Conservation (phyloP, 2,113 vertebrate genomes). For the Polyodon spathula region DNA sequence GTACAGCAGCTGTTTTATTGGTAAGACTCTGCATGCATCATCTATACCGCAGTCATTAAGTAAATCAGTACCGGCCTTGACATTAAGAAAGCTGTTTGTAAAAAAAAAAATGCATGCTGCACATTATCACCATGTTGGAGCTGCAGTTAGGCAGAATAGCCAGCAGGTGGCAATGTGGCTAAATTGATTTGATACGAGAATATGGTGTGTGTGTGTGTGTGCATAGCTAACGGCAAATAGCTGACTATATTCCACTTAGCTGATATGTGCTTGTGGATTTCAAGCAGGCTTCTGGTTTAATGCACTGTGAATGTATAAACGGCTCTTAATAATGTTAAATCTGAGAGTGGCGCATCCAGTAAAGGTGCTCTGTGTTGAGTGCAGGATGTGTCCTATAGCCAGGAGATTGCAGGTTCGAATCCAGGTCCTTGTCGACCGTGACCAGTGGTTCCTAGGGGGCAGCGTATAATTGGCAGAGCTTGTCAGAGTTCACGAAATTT, state of each 20-base stretch:
- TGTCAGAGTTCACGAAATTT: too few relatives aligned
- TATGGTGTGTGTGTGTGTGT: slow-evolving; percentile 6
- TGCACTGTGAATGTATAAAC: neutral
- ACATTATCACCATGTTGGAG: too few relatives aligned
- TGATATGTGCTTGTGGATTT: neutral
- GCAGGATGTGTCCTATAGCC: too few relatives aligned
- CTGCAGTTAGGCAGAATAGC: neutral
- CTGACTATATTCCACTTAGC: neutral
- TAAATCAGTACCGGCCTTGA: neutral
- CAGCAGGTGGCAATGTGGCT: neutral
- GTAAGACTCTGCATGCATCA: neutral
- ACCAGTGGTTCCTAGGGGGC: too few relatives aligned
- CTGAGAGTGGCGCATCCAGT: too few relatives aligned
- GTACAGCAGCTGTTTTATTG: neutral
- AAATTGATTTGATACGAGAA: neutral
- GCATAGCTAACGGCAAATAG: slow-evolving; percentile 4
- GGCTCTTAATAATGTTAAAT: neutral
- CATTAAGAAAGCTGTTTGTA: neutral
- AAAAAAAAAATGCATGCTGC: neutral
- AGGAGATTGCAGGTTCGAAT: too few relatives aligned
- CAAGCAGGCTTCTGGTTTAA: neutral
- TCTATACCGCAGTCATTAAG: neutral
- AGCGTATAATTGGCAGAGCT: too few relatives aligned
- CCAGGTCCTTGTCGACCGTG: too few relatives aligned
- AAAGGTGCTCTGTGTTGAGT: too few relatives aligned